phyloP scores from a whole-genome alignment of 2,888 invertebrate genomes.

The Trachelus iudaicus region DNA sequence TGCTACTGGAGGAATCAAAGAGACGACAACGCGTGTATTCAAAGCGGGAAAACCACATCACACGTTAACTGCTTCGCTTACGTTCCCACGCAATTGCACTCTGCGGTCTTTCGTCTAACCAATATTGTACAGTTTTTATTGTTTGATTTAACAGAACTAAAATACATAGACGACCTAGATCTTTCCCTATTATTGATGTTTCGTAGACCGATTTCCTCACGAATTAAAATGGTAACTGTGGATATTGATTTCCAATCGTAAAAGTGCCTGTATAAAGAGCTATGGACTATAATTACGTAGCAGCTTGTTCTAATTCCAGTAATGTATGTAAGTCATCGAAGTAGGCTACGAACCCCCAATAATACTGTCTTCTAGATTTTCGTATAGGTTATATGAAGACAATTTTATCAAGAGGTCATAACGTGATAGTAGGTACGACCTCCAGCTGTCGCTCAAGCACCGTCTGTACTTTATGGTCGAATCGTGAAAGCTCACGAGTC shows the following conservation, averaged over 20 bases:
- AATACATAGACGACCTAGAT: too few species aligned
- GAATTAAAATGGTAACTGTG: too few species aligned
- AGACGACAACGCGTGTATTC: background rate
- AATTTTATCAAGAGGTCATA: conserved; percentile 15
- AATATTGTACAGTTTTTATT: background rate
- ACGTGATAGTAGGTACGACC: conserved; percentile 3
- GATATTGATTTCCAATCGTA: too few species aligned
- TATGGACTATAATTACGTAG: too few species aligned
- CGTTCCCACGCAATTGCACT: background rate
- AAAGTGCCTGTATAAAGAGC: too few species aligned
- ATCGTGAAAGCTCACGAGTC: background rate
- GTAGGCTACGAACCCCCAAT: too few species aligned
- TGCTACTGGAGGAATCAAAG: too few species aligned
- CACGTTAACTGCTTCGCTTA: background rate
- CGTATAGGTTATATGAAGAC: conserved; percentile 5
- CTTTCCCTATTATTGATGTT: too few species aligned
- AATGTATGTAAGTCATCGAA: too few species aligned
- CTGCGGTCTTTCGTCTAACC: background rate
- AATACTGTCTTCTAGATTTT: background rate
- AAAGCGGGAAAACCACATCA: background rate
- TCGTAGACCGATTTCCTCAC: too few species aligned
- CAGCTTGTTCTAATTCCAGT: too few species aligned
- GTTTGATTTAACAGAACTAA: background rate
- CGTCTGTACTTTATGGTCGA: conserved; percentile 16
- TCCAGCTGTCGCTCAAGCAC: conserved; percentile 13